Evolutionary conservation across 1,140 invertebrate species (phyloP).

Genomic region (Drosophila grimshawi): DNA sequence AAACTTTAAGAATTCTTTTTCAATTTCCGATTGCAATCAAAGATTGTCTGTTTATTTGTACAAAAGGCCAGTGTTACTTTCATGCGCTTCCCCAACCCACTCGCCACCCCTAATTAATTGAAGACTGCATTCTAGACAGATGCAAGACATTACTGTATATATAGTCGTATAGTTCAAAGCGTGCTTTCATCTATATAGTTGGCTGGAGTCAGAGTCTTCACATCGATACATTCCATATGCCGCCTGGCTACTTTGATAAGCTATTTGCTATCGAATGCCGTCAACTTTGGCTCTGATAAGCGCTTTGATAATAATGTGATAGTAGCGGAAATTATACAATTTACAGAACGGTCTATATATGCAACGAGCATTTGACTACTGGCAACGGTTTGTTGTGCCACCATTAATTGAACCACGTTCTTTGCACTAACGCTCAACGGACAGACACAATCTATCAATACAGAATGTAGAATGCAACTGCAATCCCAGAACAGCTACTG

Average conservation of each 20-base stretch:
- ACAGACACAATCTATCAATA: constrained; percentile 5
- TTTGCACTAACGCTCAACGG: constrained; percentile 14
- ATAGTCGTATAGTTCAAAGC: constrained; percentile 36
- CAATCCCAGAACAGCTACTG: not conserved
- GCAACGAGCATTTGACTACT: not conserved
- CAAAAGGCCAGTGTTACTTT: constrained; percentile 24
- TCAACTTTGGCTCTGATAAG: constrained; percentile 50
- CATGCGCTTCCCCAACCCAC: constrained; percentile 6
- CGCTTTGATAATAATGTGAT: constrained; percentile 53
- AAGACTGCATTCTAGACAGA: constrained; percentile 23
- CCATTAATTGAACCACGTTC: constrained; percentile 55
- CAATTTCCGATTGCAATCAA: constrained; percentile 70
- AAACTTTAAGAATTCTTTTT: constrained; percentile 51
- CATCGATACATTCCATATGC: constrained; percentile 41
- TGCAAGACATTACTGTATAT: constrained; percentile 12
- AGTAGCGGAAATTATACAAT: constrained; percentile 64
- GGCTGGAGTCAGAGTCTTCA: not conserved
- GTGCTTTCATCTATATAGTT: constrained; percentile 31
- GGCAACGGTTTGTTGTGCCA: constrained; percentile 3
- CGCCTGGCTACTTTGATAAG: constrained; percentile 8
- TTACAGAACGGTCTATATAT: constrained; percentile 57
- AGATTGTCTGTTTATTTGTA: constrained; percentile 75
- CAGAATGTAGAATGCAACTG: not conserved
- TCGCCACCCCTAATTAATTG: not conserved
- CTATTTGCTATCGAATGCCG: constrained; percentile 11